Percentiles rank a stretch among this genome's conserved stretches.
Conservation (phyloP, 1,140 invertebrate species). For the Sitobion miscanthi region DNA sequence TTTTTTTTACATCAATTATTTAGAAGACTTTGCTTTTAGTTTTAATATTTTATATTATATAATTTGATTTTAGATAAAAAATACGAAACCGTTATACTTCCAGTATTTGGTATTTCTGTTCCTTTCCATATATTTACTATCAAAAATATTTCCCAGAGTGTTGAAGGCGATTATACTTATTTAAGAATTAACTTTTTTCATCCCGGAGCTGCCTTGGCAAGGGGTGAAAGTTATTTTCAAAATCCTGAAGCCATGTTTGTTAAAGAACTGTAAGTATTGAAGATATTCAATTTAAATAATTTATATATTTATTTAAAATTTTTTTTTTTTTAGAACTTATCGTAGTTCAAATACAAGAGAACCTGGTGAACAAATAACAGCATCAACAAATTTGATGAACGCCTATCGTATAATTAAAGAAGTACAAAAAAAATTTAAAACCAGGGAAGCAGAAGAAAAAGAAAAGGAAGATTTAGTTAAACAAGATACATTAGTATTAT, state of each 20-base stretch:
- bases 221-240: conserved; percentile 87
- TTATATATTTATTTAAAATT: conserved; percentile 11
- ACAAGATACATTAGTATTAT: conserved; percentile 96
- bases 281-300: conserved; percentile 54
- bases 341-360: conserved; percentile 97
- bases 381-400: conserved; percentile 95
- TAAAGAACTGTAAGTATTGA: conserved; percentile 89
- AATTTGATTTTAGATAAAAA: conserved; percentile 79
- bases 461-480: conserved; percentile 99
- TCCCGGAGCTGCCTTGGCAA: conserved; percentile 93
- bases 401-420: conserved; percentile 98
- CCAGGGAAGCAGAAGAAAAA: conserved; percentile 95
- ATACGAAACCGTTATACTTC: conserved; percentile 96
- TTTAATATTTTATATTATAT: neutral
- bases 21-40: neutral
- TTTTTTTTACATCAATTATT: neutral
- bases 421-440: conserved; percentile 99
- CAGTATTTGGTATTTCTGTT: conserved; percentile 93
- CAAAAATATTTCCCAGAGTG: conserved; percentile 97
- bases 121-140: conserved; percentile 99
- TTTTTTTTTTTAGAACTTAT: conserved; percentile 77
- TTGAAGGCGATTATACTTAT: conserved; percentile 99
- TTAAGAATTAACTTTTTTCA: conserved; percentile 99
- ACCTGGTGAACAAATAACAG: conserved; percentile 93
- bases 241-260: conserved; percentile 96